Base-by-base conservation (phyloP, 1,140 invertebrate species). In the Heliconius hewitsoni region DNA sequence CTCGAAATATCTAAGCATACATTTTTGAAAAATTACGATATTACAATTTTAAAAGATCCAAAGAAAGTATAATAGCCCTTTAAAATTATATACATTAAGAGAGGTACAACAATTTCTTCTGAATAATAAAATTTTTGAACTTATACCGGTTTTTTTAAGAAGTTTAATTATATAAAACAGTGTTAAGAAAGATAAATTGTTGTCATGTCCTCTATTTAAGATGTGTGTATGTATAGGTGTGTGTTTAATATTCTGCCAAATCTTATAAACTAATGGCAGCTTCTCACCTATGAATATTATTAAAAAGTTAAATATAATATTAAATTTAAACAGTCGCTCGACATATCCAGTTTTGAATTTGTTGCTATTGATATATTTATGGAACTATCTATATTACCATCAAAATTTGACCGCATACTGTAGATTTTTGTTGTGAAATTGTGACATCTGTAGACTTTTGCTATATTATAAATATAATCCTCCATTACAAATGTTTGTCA, bases 221-320 rank as follows among this genome's bases (percentile, higher is more conserved):
- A 30, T 30, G 60, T 30, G 60, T 66, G 27, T 66, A 5, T 66
- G 23, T 60, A 13, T 60, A 60, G n/a, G 55, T 66, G 60, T 66
- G 60, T 66, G 27, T 66, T 66, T 16, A 66, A 23, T 66, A 23
- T 66, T 66, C 60, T 66, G 60, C 60, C 27, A 66, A 66, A 66
- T 66, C 23, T 57, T 57, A 23, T 66, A 66, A 66, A 66, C 27
- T 66, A 27, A 30, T 66, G 60, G 60, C 60, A 66, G 60, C 60
- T 66, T 27, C 23, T 66, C 23, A 66, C 60, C 60, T 66, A 66
- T 27, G 27, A 30, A 30, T 66, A 66, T 66, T 60, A 60, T 23
- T 60, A 23, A 60, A 57, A 23, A 23, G n/a, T 23, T 57, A 57
- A 66, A 66, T 27, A 27, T 66, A 66, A 66, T 52, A 66, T 30